Evolutionary conservation across 2,113 vertebrate species (phyloP).

Genomic region (Penelope pileata): DNA sequence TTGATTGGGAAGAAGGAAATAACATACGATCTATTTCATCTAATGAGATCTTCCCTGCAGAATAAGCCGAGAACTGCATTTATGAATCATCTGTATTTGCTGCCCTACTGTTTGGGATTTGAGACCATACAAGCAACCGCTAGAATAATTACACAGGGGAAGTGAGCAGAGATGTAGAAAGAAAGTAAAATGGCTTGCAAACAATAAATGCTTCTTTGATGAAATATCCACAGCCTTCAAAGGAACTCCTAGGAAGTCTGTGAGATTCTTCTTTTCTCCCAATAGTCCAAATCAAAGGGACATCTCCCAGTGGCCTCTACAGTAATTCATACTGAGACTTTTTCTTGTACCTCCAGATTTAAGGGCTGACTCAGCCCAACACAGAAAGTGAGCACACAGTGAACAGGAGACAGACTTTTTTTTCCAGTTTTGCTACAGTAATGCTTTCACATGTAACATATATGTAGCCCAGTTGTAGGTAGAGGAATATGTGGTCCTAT

Average conservation of each 20-base stretch:
- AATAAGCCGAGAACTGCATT: conserved; percentile 37
- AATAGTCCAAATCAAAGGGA: not conserved
- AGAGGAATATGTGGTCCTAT: not conserved
- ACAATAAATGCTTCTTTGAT: not conserved
- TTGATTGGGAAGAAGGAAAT: conserved; percentile 49
- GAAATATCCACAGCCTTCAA: not conserved
- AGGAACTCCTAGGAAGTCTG: not conserved
- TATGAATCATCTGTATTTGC: conserved; percentile 30
- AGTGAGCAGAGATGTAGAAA: conserved; percentile 8
- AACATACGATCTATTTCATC: conserved; percentile 18
- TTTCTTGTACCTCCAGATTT: not conserved
- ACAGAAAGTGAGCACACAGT: not conserved
- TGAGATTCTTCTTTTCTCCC: not conserved
- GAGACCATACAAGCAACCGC: not conserved
- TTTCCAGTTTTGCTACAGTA: not conserved
- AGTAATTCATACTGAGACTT: not conserved
- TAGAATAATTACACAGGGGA: not conserved
- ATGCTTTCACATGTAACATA: no score
- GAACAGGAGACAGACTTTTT: not conserved
- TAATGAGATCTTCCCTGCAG: conserved; percentile 3
- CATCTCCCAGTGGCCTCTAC: not conserved
- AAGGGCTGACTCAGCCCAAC: not conserved
- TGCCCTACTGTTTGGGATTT: not conserved
- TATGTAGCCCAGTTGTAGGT: not conserved
- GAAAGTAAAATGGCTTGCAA: not conserved